Conservation (phyloP, 2,888 invertebrate species). For the Furcula furcula region DNA sequence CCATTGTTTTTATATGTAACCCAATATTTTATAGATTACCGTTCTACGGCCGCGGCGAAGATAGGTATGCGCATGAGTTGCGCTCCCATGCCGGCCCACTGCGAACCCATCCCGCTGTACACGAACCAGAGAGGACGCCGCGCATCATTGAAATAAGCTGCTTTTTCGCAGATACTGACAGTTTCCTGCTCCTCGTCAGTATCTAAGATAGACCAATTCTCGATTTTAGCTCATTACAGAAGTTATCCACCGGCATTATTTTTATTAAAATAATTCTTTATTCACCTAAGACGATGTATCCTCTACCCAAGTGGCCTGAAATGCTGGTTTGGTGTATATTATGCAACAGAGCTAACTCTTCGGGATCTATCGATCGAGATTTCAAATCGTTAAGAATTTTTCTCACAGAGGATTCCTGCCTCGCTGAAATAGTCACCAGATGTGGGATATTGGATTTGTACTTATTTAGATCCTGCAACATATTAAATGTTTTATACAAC, state of each 20-base stretch:
- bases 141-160: slow-evolving; percentile 47
- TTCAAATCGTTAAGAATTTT: slow-evolving; percentile 45
- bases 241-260: too few relatives aligned
- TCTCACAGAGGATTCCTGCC: slow-evolving; percentile 68
- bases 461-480: slow-evolving; percentile 19
- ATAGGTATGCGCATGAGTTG: slow-evolving; percentile 83
- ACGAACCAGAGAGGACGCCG: slow-evolving; percentile 84
- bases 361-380: slow-evolving; percentile 55
- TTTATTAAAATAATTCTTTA: not conserved
- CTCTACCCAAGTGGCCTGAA: slow-evolving; percentile 80
- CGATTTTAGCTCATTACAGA: too few relatives aligned
- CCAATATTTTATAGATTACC: too few relatives aligned
- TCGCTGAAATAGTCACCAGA: slow-evolving; percentile 78
- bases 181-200: slow-evolving; percentile 37
- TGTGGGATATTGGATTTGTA: slow-evolving; percentile 57
- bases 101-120: slow-evolving; percentile 88
- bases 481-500: too few relatives aligned
- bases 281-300: slow-evolving; percentile 76
- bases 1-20: too few relatives aligned
- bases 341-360: slow-evolving; percentile 69
- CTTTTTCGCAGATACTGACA: slow-evolving; percentile 37
- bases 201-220: too few relatives aligned
- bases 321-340: slow-evolving; percentile 62
- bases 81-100: slow-evolving; percentile 86
- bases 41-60: slow-evolving; percentile 79